Evolutionary conservation across 2,888 invertebrate genomes (phyloP).

Genomic region (Plebejus argus): DNA sequence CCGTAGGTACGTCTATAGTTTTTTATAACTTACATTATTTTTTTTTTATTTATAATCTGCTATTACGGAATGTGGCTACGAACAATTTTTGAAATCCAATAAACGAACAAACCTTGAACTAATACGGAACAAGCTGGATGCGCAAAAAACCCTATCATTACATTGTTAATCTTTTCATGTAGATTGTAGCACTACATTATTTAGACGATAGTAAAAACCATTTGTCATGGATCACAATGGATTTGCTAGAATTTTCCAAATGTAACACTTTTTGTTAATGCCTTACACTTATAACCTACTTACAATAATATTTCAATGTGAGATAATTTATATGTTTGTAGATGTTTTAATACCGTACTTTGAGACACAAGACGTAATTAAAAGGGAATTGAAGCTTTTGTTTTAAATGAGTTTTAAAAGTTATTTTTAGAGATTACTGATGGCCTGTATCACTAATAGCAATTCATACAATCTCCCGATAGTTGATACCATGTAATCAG

Average conservation of each 20-base stretch:
- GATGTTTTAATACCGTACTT: too few relatives aligned
- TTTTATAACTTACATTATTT: not conserved
- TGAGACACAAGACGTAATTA: too few relatives aligned
- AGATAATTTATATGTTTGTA: not conserved
- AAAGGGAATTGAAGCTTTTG: not conserved
- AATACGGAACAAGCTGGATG: constrained; percentile 40
- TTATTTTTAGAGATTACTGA: not conserved
- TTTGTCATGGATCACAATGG: constrained; percentile 33
- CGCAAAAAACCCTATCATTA: constrained; percentile 40
- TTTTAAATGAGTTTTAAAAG: not conserved
- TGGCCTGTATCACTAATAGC: constrained; percentile 11
- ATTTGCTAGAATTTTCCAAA: constrained; percentile 36
- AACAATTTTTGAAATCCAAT: constrained; percentile 12
- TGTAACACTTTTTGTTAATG: constrained; percentile 31
- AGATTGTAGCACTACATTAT: constrained; percentile 37
- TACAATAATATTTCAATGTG: not conserved
- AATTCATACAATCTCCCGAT: not conserved
- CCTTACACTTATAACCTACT: not conserved
- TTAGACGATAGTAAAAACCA: constrained; percentile 35
- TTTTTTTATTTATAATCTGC: not conserved
- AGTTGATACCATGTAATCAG: not conserved
- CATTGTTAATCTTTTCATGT: constrained; percentile 42
- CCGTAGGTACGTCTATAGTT: not conserved
- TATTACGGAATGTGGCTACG: not conserved
- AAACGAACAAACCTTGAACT: constrained; percentile 38